Conservation (phyloP, 2,113 vertebrate species). For the Phylloscopus trochilus region DNA sequence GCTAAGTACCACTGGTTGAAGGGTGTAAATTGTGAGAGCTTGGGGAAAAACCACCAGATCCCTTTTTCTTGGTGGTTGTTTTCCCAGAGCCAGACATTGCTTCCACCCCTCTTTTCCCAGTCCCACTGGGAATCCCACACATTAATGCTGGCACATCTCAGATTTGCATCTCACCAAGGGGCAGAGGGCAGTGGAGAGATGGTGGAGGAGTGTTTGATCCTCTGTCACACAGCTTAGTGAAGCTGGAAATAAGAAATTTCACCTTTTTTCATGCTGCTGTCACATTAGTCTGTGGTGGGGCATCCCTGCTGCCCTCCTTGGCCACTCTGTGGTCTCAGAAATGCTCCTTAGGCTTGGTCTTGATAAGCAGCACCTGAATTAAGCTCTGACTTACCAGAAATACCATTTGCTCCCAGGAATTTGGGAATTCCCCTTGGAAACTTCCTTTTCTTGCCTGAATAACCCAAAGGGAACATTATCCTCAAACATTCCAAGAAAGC, state of each 20-base stretch:
- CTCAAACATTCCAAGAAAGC: background rate
- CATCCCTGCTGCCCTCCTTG: background rate
- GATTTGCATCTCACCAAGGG: background rate
- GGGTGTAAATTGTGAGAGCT: background rate
- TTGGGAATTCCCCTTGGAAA: background rate
- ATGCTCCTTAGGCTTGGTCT: background rate
- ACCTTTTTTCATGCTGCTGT: accelerated
- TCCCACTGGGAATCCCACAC: accelerated
- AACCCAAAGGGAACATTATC: background rate
- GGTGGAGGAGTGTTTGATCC: accelerated
- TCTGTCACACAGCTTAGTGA: background rate
- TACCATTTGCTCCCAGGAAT: background rate
- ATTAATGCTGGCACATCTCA: background rate
- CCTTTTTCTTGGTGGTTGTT: background rate
- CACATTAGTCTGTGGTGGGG: background rate
- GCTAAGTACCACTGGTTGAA: background rate
- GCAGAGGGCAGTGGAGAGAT: background rate
- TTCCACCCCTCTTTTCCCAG: background rate
- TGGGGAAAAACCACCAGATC: background rate
- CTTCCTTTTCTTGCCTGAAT: background rate
- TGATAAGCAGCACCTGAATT: background rate
- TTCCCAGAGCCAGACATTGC: background rate
- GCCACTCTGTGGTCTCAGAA: background rate
- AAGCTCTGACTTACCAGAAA: background rate
- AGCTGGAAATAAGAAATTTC: background rate